phyloP scores from a whole-genome alignment of 2,797 vertebrate species.

The Silurus lanzhouensis region DNA sequence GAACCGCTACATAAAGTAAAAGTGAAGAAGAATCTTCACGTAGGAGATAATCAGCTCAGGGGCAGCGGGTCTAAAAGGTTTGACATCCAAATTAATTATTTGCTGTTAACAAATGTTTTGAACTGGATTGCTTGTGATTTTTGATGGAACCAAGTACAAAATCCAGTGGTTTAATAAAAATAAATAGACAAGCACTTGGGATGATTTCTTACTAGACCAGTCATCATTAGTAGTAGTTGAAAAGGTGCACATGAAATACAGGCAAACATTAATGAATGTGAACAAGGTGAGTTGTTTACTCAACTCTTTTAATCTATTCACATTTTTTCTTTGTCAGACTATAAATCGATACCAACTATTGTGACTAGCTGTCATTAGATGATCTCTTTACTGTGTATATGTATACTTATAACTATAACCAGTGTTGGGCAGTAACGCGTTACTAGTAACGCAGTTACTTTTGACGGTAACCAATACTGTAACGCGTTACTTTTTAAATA shows the following conservation, averaged over 20 bases:
- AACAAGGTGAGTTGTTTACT: not conserved
- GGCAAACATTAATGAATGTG: not conserved
- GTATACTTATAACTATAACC: too few species aligned
- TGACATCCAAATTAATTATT: not conserved
- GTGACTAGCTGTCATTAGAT: not conserved
- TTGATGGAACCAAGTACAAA: not conserved
- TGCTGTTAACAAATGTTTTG: not conserved
- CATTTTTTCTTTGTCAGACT: not conserved
- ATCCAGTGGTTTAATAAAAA: not conserved
- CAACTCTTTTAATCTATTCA: not conserved
- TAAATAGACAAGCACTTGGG: not conserved
- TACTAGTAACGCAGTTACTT: too few species aligned
- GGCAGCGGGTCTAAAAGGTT: not conserved
- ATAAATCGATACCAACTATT: not conserved
- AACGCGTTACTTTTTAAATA: too few species aligned
- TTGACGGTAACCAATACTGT: too few species aligned
- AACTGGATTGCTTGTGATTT: not conserved
- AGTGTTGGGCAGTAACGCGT: too few species aligned
- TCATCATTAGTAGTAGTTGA: not conserved
- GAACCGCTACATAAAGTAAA: not conserved
- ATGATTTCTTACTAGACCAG: not conserved
- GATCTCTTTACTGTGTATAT: not conserved
- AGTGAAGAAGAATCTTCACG: not conserved
- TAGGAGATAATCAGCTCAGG: not conserved
- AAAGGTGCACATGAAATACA: not conserved